Evolutionary conservation across 2,888 invertebrate genomes (phyloP).

Genomic region (Podotricha telesiphe): DNA sequence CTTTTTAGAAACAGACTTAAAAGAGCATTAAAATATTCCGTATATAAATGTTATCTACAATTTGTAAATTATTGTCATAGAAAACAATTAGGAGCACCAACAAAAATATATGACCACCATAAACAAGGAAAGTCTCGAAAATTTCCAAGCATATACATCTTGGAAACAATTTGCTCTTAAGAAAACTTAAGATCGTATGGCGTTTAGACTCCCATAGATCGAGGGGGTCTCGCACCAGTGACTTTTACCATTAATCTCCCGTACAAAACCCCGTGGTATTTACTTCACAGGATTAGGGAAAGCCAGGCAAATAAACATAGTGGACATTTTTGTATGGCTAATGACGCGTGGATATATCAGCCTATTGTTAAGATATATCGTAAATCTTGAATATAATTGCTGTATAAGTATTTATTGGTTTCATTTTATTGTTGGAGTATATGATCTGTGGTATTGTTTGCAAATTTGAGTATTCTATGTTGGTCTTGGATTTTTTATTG

Average conservation of each 20-base stretch:
- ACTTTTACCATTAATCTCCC: slow-evolving; percentile 48
- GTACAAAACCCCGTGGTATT: slow-evolving; percentile 45
- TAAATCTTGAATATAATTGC: slow-evolving; percentile 36
- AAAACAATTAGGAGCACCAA: slow-evolving; percentile 2
- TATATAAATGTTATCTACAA: too few species aligned
- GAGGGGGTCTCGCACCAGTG: slow-evolving; percentile 39
- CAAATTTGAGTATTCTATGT: too few species aligned
- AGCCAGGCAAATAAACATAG: slow-evolving; percentile 44
- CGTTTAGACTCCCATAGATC: slow-evolving; percentile 33
- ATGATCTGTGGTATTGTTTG: not conserved
- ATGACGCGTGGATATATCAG: slow-evolving; percentile 47
- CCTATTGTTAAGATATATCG: slow-evolving; percentile 39
- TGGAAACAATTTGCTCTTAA: slow-evolving; percentile 29
- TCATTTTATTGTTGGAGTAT: not conserved
- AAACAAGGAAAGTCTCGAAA: slow-evolving; percentile 20
- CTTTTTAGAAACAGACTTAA: too few species aligned
- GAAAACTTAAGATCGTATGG: slow-evolving; percentile 26
- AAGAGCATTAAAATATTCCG: too few species aligned
- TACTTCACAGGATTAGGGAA: slow-evolving; percentile 25
- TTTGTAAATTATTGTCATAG: not conserved
- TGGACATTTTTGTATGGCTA: slow-evolving; percentile 44
- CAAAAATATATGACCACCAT: slow-evolving; percentile 19
- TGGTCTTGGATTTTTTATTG: not conserved
- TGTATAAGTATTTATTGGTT: slow-evolving; percentile 1
- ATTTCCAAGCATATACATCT: slow-evolving; percentile 21